Evolutionary conservation across 2,888 invertebrate species (phyloP).

Genomic region (Serripes groenlandicus): DNA sequence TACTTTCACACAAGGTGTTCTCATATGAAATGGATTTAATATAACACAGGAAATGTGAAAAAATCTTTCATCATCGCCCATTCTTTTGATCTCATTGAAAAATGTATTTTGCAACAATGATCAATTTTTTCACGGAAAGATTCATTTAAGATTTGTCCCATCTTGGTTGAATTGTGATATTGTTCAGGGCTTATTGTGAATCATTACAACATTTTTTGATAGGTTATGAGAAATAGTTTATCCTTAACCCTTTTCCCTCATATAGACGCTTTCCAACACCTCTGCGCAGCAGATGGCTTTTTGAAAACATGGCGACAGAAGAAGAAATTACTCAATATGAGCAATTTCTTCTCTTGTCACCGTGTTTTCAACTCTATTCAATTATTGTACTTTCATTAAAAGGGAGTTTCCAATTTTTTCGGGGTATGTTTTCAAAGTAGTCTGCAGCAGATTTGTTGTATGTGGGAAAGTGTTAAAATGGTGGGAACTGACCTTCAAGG

Average conservation of each 20-base stretch:
- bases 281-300: too few relatives aligned
- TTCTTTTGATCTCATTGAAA: slow-evolving; percentile 3
- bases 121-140: slow-evolving; percentile 27
- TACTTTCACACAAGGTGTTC: too few relatives aligned
- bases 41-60: slow-evolving; percentile 26
- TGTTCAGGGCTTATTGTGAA: neutral
- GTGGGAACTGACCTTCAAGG: too few relatives aligned
- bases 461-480: too few relatives aligned
- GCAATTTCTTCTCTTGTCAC: neutral
- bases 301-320: neutral
- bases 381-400: too few relatives aligned
- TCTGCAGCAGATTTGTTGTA: too few relatives aligned
- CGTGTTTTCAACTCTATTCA: neutral
- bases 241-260: too few relatives aligned
- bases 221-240: too few relatives aligned
- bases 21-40: slow-evolving; percentile 21
- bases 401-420: too few relatives aligned
- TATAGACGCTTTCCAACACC: too few relatives aligned
- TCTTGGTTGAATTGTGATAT: neutral
- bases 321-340: neutral
- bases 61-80: slow-evolving; percentile 15
- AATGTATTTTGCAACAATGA: slow-evolving; percentile 24
- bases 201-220: too few relatives aligned
- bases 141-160: slow-evolving; percentile 5
- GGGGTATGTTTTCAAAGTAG: too few relatives aligned